phyloP scores from a whole-genome alignment of 37 sponge, comb jelly and placozoan genomes.

The Eunapius fragilis region DNA sequence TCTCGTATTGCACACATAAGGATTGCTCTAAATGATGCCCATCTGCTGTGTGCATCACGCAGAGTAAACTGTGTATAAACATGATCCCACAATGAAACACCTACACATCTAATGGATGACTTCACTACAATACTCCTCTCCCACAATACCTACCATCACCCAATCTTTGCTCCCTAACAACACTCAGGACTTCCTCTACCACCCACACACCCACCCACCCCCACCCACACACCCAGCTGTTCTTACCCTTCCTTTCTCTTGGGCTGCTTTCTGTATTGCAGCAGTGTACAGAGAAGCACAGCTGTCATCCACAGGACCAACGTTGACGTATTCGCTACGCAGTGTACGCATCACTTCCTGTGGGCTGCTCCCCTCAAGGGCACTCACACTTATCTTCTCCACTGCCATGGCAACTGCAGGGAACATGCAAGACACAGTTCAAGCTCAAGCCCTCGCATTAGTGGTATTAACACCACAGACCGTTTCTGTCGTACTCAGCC shows the following conservation, averaged over 20 bases:
- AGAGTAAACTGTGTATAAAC: too few relatives aligned
- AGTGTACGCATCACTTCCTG: slow-evolving; percentile 38
- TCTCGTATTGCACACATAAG: too few relatives aligned
- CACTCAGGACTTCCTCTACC: neutral
- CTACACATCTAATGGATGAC: too few relatives aligned
- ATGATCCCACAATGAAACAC: too few relatives aligned
- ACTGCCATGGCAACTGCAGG: slow-evolving; percentile 30
- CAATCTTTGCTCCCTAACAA: too few relatives aligned
- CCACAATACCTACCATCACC: neutral
- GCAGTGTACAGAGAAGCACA: slow-evolving; percentile 52
- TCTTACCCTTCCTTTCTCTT: slow-evolving; percentile 49
- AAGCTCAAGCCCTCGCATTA: neutral
- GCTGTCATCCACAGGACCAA: slow-evolving; percentile 50
- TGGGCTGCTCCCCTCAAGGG: slow-evolving; percentile 11
- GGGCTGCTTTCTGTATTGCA: slow-evolving; percentile 45
- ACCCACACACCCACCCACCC: neutral
- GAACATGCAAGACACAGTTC: neutral
- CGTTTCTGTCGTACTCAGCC: slow-evolving; percentile 55
- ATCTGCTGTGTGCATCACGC: too few relatives aligned
- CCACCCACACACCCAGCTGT: neutral
- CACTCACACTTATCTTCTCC: slow-evolving; percentile 3
- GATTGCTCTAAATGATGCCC: too few relatives aligned
- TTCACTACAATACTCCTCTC: too few relatives aligned
- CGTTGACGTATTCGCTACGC: slow-evolving; percentile 25
- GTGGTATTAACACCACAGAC: slow-evolving; percentile 3